Base-by-base conservation (phyloP, 1,140 invertebrate species). In the Heliconius melpomene region DNA sequence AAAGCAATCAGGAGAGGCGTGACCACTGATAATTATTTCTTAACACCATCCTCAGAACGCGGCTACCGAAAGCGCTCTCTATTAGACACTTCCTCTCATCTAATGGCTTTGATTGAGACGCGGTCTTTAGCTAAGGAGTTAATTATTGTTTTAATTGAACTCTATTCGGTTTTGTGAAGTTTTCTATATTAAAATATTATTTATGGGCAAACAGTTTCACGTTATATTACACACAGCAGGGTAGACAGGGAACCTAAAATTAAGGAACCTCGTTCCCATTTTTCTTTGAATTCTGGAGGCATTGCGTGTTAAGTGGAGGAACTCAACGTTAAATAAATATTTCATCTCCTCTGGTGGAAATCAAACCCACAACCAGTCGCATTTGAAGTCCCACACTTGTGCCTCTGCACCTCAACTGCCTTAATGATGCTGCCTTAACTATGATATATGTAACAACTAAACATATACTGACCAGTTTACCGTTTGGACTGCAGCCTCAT, bases 1-100 rank as follows among this genome's bases (percentile, higher is more conserved):
- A 94, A 94, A 93, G 84, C 91, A 94, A 94, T 93, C 90, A 91
- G 85, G 84, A 80, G 87, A 86, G 93, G 93, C 90, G 93, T 92
- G 89, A 88, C 90, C 83, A 73, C 83, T 77, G 79, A 89, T 94
- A 94, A 93, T 94, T 93, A 94, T 93, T 94, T 93, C 92, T 90
- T 94, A 92, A 93, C 91, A 91, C 91, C 86, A 90, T 92, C 88
- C 83, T 87, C 87, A 84, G 84, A 84, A 85, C 66, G 83, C 81
- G 66, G 90, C 93, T 94, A 93, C 93, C 80, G 92, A 88, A 91
- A 66, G 60, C 87, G 80, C 80, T 88, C 83, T 79, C 86, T 85
- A 90, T 91, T 92, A 93, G 86, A 84, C 79, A 89, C 87, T 92
- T 94, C 93, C 91, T 93, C 79, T 84, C 57, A 76, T 90, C 74